Conservation (phyloP, 1,140 invertebrate species). For the Diorhabda sublineata region DNA sequence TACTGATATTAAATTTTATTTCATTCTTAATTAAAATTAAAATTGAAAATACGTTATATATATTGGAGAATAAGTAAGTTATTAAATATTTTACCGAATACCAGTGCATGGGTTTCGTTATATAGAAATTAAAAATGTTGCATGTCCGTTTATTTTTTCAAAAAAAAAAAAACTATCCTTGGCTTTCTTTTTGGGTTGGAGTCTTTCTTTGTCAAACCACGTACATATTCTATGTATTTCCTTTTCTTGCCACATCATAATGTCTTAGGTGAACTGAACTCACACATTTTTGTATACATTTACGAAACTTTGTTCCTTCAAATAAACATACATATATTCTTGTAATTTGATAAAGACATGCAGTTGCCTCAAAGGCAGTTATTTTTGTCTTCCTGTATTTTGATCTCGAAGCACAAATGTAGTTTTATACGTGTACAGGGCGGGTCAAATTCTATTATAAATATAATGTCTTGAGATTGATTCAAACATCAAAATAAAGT, state of each 20-base stretch:
- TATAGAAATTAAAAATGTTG: slow-evolving; percentile 22
- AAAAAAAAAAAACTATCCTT: slow-evolving; percentile 1
- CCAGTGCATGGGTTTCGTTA: slow-evolving; percentile 29
- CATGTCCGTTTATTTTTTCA: slow-evolving; percentile 21
- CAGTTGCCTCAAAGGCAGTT: slow-evolving; percentile 32
- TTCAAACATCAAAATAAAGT: too few species aligned
- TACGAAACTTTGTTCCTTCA: slow-evolving; percentile 21
- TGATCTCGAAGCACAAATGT: slow-evolving; percentile 39
- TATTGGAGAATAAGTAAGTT: too few species aligned
- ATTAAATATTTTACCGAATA: too few species aligned
- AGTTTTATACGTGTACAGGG: slow-evolving; percentile 19
- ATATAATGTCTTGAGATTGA: too few species aligned
- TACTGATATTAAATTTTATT: too few species aligned
- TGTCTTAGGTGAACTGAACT: background rate
- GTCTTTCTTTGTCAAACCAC: slow-evolving; percentile 14
- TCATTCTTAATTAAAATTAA: too few species aligned
- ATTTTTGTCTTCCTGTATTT: slow-evolving; percentile 40
- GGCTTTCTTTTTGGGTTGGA: slow-evolving; percentile 35
- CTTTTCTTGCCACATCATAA: slow-evolving; percentile 7
- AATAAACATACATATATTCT: slow-evolving; percentile 19
- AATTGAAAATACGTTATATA: too few species aligned
- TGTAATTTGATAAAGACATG: slow-evolving; percentile 24
- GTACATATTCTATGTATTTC: slow-evolving; percentile 12
- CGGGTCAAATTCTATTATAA: background rate
- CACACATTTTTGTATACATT: slow-evolving; percentile 28